Conservation (phyloP, 1,140 invertebrate genomes). For the Adoxophyes honmai region DNA sequence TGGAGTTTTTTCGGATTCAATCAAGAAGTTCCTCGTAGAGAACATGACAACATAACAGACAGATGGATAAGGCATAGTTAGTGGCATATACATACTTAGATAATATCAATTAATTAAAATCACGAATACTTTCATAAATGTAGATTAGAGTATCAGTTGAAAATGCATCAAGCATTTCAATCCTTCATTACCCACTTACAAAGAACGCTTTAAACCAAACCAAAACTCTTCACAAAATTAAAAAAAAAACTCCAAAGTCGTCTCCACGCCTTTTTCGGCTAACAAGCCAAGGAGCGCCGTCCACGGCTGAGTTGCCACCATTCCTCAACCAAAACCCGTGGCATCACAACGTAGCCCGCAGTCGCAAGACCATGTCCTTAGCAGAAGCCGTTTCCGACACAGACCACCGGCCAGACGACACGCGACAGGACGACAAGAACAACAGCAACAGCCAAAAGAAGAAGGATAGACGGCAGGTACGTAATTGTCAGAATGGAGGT, state of each 20-base stretch:
- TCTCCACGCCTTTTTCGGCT: constrained; percentile 33
- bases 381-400: constrained; percentile 63
- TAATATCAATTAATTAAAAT: no score
- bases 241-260: constrained; percentile 17
- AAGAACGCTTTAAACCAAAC: no score
- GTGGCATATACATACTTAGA: no score
- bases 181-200: no score
- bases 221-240: constrained; percentile 11
- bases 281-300: constrained; percentile 39
- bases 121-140: no score
- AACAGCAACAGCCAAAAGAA: constrained; percentile 25
- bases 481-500: background rate
- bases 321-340: constrained; percentile 43
- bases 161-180: no score
- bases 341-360: constrained; percentile 30
- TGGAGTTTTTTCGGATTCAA: no score
- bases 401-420: constrained; percentile 46
- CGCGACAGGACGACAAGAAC: constrained; percentile 29
- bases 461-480: constrained; percentile 40
- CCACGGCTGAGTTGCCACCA: constrained; percentile 45
- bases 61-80: no score
- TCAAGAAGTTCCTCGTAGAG: no score
- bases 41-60: no score
- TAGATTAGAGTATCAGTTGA: no score
- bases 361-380: constrained; percentile 65